Conservation (phyloP, 2,888 invertebrate species). For the Thumatha senex region DNA sequence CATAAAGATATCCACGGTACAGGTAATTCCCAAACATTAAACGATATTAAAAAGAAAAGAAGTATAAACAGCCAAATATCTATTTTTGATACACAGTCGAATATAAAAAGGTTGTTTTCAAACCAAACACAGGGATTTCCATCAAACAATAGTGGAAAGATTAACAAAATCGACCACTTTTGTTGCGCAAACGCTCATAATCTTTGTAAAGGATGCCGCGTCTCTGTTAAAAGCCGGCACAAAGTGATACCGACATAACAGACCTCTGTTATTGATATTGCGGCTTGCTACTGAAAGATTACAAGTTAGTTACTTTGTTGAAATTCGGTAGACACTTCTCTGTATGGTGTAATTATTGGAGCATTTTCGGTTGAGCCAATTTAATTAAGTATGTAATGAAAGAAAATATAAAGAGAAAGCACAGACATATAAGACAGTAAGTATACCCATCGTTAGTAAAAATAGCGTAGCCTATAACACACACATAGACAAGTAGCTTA, state of each 20-base stretch:
- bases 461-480: no score
- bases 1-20: neutral
- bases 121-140: constrained; percentile 54
- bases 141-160: constrained; percentile 51
- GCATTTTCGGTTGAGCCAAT: neutral
- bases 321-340: neutral
- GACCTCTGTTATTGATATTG: constrained; percentile 48
- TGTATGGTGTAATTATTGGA: no score
- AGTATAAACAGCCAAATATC: neutral
- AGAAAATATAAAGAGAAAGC: no score
- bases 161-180: constrained; percentile 48
- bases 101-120: constrained; percentile 49
- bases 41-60: constrained; percentile 1
- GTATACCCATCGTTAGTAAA: no score
- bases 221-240: constrained; percentile 23
- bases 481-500: no score
- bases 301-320: neutral
- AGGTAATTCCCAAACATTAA: constrained; percentile 1
- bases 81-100: constrained; percentile 5
- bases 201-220: constrained; percentile 45
- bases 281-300: constrained; percentile 17
- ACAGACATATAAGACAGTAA: no score
- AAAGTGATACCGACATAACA: constrained; percentile 30
- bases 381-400: no score
- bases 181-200: constrained; percentile 58